Conservation (phyloP, 2,888 invertebrate genomes). For the Stenchaetothrips biformis region DNA sequence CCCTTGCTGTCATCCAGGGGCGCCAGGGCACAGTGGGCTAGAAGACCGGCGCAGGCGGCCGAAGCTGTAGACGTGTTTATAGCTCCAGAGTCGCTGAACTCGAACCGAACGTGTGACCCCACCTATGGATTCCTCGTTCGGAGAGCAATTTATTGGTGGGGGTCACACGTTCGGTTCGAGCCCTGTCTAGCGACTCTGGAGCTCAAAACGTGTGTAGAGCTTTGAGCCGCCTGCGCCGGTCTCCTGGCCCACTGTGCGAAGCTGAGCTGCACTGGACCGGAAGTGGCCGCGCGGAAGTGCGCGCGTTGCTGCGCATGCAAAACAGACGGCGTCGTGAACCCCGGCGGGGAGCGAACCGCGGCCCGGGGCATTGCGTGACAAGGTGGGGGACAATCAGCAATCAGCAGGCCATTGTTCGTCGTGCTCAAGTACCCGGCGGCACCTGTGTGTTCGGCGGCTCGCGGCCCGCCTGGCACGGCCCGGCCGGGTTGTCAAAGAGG, state of each 20-base stretch:
- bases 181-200: too few relatives aligned
- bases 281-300: not conserved
- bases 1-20: not conserved
- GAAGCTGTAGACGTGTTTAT: too few relatives aligned
- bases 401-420: not conserved
- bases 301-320: not conserved
- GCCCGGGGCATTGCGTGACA: not conserved
- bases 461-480: not conserved
- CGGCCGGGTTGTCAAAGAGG: not conserved
- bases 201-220: not conserved
- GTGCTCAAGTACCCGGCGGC: not conserved
- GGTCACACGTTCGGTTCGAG: not conserved
- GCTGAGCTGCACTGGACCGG: not conserved
- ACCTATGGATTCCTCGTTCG: too few relatives aligned
- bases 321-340: not conserved
- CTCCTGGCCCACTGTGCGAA: not conserved
- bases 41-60: too few relatives aligned
- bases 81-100: too few relatives aligned
- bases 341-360: not conserved
- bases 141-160: too few relatives aligned
- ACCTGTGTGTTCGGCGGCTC: not conserved
- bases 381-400: not conserved
- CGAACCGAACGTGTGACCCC: too few relatives aligned
- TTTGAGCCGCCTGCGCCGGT: too few relatives aligned
- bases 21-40: too few relatives aligned